These are phyloP conservation scores for Melanotaenia maccullochi DNA, from an alignment of 2,797 vertebrate species.

Conservation along the genomic window DNA sequence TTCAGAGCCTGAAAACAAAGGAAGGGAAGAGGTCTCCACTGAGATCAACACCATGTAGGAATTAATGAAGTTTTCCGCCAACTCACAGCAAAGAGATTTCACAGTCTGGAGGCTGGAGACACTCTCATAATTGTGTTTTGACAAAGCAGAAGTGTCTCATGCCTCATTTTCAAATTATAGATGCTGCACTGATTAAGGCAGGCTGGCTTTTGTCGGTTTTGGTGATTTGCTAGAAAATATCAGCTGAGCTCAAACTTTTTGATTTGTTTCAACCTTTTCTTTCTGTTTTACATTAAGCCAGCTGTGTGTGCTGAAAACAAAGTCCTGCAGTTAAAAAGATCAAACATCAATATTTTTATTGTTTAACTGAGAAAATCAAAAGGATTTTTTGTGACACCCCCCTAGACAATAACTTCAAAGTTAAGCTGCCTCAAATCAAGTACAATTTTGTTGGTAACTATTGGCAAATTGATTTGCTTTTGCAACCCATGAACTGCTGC, in stretches of 20 bases:
- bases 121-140: constrained; percentile 59
- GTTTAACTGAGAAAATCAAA: too few relatives aligned
- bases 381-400: too few relatives aligned
- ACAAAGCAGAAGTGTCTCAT: constrained; percentile 54
- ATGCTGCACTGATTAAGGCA: constrained; percentile 29
- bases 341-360: neutral
- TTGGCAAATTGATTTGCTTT: constrained; percentile 1
- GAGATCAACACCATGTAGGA: constrained; percentile 61
- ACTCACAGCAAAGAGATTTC: constrained; percentile 45
- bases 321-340: neutral
- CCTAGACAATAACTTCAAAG: too few relatives aligned
- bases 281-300: neutral
- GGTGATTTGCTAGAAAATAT: constrained; percentile 3
- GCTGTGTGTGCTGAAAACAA: too few relatives aligned
- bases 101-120: constrained; percentile 55
- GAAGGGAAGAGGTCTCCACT: constrained; percentile 59
- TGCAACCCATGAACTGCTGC: neutral
- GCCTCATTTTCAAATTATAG: constrained; percentile 55
- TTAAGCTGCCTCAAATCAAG: too few relatives aligned
- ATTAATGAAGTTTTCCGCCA: constrained; percentile 61
- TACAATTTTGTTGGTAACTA: neutral
- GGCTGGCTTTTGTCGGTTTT: constrained; percentile 19
- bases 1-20: constrained; percentile 68
- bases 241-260: constrained; percentile 10
- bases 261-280: neutral